Percentiles rank a stretch among this genome's conserved stretches.
Conservation (phyloP, 2,113 vertebrate genomes). For the Aldabrachelys gigantea region DNA sequence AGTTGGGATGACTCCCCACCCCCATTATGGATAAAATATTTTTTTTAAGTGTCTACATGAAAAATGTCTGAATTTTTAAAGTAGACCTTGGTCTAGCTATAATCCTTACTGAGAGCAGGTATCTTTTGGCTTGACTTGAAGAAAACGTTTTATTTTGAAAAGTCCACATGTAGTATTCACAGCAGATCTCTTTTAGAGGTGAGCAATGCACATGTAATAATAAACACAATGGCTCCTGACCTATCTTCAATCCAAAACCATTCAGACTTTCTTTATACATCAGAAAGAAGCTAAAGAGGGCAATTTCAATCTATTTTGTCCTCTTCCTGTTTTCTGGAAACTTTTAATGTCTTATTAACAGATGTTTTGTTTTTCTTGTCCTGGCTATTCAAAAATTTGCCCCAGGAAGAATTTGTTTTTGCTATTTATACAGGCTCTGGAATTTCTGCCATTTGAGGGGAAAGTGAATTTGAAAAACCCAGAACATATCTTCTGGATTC, state of each 20-base stretch:
- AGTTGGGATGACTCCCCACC: not conserved
- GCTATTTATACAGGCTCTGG: constrained; percentile 83
- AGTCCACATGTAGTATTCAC: not conserved
- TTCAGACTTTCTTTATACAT: not conserved
- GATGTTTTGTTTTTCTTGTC: fast-evolving
- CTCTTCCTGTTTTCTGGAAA: not conserved
- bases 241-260: not conserved
- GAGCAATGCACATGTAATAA: not conserved
- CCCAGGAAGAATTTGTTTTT: not conserved
- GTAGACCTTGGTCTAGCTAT: not conserved
- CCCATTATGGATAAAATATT: not conserved
- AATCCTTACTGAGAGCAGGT: not conserved
- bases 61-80: not conserved
- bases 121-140: not conserved
- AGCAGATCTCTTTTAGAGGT: not conserved
- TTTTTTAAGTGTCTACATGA: not conserved
- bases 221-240: not conserved
- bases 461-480: constrained; percentile 92
- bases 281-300: not conserved
- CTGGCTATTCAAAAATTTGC: fast-evolving
- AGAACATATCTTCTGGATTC: constrained; percentile 89
- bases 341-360: not conserved
- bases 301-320: not conserved
- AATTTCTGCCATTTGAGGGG: constrained; percentile 94
- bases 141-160: not conserved